Base-by-base conservation (phyloP, 1,140 invertebrate genomes). In the Helicorthomorpha holstii region DNA sequence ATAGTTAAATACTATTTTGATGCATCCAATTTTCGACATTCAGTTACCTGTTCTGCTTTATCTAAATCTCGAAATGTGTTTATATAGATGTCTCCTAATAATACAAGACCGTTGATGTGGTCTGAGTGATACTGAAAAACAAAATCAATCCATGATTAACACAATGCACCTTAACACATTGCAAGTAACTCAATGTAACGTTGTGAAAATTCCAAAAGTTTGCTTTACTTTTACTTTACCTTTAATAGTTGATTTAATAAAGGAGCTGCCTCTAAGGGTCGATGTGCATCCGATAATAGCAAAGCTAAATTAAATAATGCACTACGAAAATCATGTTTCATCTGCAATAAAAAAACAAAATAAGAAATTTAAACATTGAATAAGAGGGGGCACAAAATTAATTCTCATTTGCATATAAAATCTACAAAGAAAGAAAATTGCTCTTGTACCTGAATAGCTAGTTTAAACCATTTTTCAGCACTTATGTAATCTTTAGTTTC, bases 21-120 rank as follows among this genome's bases (percentile, higher is more conserved):
- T n/a, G n/a, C n/a, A n/a, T n/a, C n/a, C n/a, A n/a, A n/a, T n/a
- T n/a, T n/a, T n/a, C n/a, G n/a, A n/a, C n/a, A n/a, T 41, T 41
- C 27, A 72, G 76, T 78, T 66, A 88, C 85, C 64, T 80, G 83
- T 71, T 92, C 87, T 22, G 89, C 89, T 1, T 85, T 83, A 63
- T 91, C 85, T 59, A 95, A 66, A 68, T 96, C 89, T 65, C 94
- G 94, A 57, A 94, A 83, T 56, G 84, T 85, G 66, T 96, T 97
- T 34, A 97, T 92, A 66, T 94, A 94, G 60, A 97, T 93, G 64
- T 97, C 93, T 16, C 92, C 92, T 3, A 96, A 71, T 19, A 97
- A 71, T 55, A 96, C 93, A 10, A 94, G 70, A 22, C 89, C 92
- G 72, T 97, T 97, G 1, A 89, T 80, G 64, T 97, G 92, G 65